Conservation (phyloP, 2,888 invertebrate genomes). For the Leptinotarsa rubiginosa region DNA sequence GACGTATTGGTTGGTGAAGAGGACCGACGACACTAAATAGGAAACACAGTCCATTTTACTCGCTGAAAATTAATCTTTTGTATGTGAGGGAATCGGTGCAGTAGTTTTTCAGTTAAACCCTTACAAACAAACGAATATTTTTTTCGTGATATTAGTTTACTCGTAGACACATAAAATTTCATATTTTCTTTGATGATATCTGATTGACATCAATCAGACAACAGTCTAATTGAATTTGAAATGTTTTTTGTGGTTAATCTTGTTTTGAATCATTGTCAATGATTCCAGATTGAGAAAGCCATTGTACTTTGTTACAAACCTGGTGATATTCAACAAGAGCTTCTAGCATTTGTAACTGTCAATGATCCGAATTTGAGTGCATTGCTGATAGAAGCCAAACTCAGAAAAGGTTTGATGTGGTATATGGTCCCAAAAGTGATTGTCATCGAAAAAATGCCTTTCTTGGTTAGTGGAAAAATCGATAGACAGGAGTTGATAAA, state of each 20-base stretch:
- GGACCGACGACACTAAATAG: too few species aligned
- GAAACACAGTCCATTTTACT: too few species aligned
- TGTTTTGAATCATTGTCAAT: slow-evolving; percentile 66
- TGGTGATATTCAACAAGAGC: slow-evolving; percentile 77
- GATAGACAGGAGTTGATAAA: slow-evolving; percentile 83
- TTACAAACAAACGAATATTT: too few species aligned
- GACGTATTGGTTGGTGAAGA: too few species aligned
- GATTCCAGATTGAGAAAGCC: slow-evolving; percentile 67
- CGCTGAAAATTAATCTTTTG: too few species aligned
- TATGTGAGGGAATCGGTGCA: too few species aligned
- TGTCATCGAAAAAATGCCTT: slow-evolving; percentile 78
- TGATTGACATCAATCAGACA: too few species aligned
- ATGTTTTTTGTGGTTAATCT: background rate
- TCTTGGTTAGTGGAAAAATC: slow-evolving; percentile 88
- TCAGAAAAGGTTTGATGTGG: slow-evolving; percentile 75
- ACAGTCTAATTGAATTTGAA: background rate
- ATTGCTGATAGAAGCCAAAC: slow-evolving; percentile 73
- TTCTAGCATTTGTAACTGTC: slow-evolving; percentile 75
- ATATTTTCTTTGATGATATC: too few species aligned
- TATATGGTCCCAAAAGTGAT: slow-evolving; percentile 87
- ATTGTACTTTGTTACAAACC: slow-evolving; percentile 84
- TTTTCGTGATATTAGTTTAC: too few species aligned
- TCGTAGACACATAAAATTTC: too few species aligned
- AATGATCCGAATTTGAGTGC: slow-evolving; percentile 66
- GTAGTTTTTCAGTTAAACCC: too few species aligned